Base-by-base conservation (phyloP, 1,140 invertebrate genomes). In the Cotesia glomerata region DNA sequence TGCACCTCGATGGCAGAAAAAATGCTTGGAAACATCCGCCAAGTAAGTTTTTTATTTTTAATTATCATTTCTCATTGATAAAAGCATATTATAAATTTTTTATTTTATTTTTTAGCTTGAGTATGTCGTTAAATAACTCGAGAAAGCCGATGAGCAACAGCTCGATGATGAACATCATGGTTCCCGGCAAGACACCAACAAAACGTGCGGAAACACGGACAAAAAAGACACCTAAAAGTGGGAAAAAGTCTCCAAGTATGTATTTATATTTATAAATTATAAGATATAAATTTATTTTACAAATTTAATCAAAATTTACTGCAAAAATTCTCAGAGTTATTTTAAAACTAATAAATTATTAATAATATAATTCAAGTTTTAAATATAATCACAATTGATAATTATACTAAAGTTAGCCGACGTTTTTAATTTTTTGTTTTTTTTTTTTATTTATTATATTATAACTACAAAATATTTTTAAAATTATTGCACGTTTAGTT, bases 1-100 rank as follows among this genome's bases (percentile, higher is more conserved):
- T 18, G 81, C 90, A n/a, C 93, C 93, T 16, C 87, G 93, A 62
- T 95, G 93, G 92, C 92, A 93, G 73, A 93, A 92, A 78, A 95
- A 94, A 87, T 82, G 80, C 62, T 69, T 86, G 5, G 87, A 88
- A 68, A 32, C 77, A 14, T 85, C 83, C 8, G 86, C 81, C 11
- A 86, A 82, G 85, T 87, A 81, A 68, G 13, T 59, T 11, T 56
- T 51, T 67, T 34, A 14, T n/a, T 56, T 26, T 18, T 18, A 0
- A 71, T 26, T 11, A 11, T 16, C 39, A 8, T 64, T 36, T 16
- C 69, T 18, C 49, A 49, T 56, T 7, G 26, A 67, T 49, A 26
- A 65, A 65, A 65, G 64, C 52, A 71, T 16, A 63, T 5, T n/a
- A 0, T 26, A 2, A 26, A 2, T 26, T 26, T 26, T 26, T 14